Percentiles rank a stretch among this genome's conserved stretches.
These are phyloP conservation scores for Drosophila nannoptera DNA, from an alignment of 1,140 invertebrate genomes.

Conservation along the genomic window DNA sequence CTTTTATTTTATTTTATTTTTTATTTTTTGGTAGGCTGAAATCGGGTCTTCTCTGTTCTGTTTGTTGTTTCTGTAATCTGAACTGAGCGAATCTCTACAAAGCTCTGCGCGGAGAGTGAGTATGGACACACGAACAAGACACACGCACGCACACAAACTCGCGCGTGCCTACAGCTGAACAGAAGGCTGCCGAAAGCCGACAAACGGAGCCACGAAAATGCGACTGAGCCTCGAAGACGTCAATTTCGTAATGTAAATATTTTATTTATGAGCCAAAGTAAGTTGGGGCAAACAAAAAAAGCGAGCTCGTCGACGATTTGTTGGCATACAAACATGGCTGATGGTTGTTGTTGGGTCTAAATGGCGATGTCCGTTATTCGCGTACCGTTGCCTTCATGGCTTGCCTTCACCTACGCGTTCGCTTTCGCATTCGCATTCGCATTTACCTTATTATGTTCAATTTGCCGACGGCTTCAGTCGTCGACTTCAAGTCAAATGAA, in stretches of 20 bases:
- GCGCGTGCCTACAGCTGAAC: slow-evolving; percentile 9
- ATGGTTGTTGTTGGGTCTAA: slow-evolving; percentile 26
- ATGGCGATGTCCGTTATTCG: slow-evolving; percentile 26
- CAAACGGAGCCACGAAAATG: slow-evolving; percentile 41
- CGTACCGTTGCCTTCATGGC: slow-evolving; percentile 24
- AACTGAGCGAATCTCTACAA: slow-evolving; percentile 19
- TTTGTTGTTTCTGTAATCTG: slow-evolving; percentile 38
- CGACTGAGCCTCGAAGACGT: slow-evolving; percentile 74
- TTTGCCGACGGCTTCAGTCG: slow-evolving; percentile 35
- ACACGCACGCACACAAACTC: slow-evolving; percentile 4
- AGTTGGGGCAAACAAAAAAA: slow-evolving; percentile 71
- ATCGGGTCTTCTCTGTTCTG: slow-evolving; percentile 47
- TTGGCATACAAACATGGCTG: slow-evolving; percentile 39
- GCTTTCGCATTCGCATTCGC: slow-evolving; percentile 1
- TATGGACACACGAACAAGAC: slow-evolving; percentile 3
- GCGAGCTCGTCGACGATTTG: slow-evolving; percentile 29
- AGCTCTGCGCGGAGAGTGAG: background rate
- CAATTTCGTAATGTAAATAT: slow-evolving; percentile 79
- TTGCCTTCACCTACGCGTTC: slow-evolving; percentile 34
- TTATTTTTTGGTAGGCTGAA: slow-evolving; percentile 6
- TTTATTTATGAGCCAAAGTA: slow-evolving; percentile 76
- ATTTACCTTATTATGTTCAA: slow-evolving; percentile 9
- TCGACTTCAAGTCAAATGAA: slow-evolving; percentile 45
- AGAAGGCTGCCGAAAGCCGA: slow-evolving; percentile 27
- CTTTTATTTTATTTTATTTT: no score